phyloP scores from a whole-genome alignment of 2,797 vertebrate genomes.

The Psittacula derbiana region DNA sequence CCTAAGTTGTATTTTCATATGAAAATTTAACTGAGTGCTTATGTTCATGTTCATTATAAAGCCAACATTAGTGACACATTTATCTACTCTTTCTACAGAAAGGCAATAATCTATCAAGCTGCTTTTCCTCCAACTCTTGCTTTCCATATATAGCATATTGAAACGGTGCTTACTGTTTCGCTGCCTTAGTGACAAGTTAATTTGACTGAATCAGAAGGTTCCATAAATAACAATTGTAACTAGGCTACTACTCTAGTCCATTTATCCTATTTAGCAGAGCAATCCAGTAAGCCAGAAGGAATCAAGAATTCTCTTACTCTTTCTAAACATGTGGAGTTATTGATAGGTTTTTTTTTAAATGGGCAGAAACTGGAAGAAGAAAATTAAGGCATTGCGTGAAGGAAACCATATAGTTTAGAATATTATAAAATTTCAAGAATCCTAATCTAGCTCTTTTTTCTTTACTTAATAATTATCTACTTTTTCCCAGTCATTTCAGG shows the following conservation, averaged over 20 bases:
- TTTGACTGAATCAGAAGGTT: neutral
- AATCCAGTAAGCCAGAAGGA: constrained; percentile 4
- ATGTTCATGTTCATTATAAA: neutral
- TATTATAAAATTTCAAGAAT: neutral
- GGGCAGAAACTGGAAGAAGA: neutral
- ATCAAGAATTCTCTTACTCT: constrained; percentile 22
- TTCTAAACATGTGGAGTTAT: neutral
- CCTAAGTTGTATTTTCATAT: neutral
- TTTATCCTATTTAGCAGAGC: constrained; percentile 33
- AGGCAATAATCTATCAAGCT: neutral
- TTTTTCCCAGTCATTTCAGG: neutral
- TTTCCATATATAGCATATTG: neutral
- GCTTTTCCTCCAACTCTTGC: neutral
- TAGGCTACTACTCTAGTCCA: neutral
- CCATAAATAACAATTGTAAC: constrained; percentile 31
- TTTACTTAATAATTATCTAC: neutral
- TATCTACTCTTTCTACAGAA: neutral
- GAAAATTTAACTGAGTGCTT: neutral
- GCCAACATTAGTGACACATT: rapidly evolving
- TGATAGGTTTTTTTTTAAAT: neutral
- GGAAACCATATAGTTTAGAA: neutral
- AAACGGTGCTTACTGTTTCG: neutral
- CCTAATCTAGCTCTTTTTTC: neutral
- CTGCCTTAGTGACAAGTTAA: neutral
- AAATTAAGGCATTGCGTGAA: neutral